phyloP scores from a whole-genome alignment of 2,797 vertebrate species.

The Sardinella longiceps region DNA sequence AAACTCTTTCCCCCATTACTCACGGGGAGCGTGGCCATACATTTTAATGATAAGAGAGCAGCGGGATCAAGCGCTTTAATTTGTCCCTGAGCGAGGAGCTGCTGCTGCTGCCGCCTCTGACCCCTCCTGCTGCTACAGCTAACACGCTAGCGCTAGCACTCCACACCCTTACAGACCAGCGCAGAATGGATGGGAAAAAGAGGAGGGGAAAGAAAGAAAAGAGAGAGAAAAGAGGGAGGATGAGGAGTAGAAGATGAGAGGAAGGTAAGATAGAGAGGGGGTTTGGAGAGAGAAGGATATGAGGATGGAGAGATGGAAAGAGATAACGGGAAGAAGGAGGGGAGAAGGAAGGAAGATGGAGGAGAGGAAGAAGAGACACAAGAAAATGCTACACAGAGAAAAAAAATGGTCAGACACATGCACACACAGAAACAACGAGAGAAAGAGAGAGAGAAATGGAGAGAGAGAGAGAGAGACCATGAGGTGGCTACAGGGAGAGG shows the following conservation, averaged over 20 bases:
- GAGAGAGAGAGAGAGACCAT: too few species aligned
- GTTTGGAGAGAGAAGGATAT: too few species aligned
- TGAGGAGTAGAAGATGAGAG: neutral
- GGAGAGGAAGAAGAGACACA: neutral
- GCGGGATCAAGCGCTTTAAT: conserved; percentile 56
- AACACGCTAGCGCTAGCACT: neutral
- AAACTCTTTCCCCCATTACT: conserved; percentile 63
- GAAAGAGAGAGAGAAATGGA: too few species aligned
- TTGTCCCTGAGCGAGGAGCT: conserved; percentile 4
- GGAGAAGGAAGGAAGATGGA: neutral
- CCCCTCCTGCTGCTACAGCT: neutral
- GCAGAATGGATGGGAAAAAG: neutral
- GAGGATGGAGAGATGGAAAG: neutral
- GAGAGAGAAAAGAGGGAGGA: neutral
- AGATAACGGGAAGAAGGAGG: neutral
- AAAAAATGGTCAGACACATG: neutral
- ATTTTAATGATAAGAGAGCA: conserved; percentile 72
- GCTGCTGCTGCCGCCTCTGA: neutral
- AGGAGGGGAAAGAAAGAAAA: neutral
- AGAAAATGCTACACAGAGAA: neutral
- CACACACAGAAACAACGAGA: too few species aligned
- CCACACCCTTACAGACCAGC: neutral
- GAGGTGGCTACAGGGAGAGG: too few species aligned
- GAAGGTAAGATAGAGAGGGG: neutral
- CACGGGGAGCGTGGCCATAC: conserved; percentile 65